Conservation (phyloP, 2,888 invertebrate genomes). For the Papilio demoleus region DNA sequence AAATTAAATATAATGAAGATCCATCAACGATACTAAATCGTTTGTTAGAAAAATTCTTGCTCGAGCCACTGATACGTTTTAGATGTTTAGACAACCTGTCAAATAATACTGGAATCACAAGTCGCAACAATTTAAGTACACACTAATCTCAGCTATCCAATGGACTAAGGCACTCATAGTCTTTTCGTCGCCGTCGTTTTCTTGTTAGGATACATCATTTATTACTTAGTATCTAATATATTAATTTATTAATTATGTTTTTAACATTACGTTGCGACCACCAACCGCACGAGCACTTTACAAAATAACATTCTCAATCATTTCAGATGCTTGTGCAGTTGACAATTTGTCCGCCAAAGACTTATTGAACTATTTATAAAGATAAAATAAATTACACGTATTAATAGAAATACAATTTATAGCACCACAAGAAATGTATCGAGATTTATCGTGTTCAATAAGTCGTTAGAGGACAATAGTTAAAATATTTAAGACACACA, state of each 20-base stretch:
- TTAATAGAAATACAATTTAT: conserved; percentile 44
- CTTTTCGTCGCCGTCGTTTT: conserved; percentile 62
- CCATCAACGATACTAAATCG: too few relatives aligned
- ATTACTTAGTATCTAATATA: conserved; percentile 70
- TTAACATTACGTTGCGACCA: conserved; percentile 62
- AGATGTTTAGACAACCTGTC: conserved; percentile 44
- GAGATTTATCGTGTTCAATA: conserved; percentile 50
- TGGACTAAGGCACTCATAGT: conserved; percentile 64
- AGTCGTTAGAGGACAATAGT: conserved; percentile 63
- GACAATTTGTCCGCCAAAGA: conserved; percentile 18
- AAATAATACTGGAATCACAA: conserved; percentile 60
- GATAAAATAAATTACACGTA: conserved; percentile 36
- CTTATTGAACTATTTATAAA: conserved; percentile 32
- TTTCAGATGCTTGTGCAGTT: conserved; percentile 33
- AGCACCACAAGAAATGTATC: conserved; percentile 51
- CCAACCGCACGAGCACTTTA: conserved; percentile 64
- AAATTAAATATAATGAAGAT: too few relatives aligned
- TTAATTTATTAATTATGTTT: conserved; percentile 74
- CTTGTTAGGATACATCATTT: conserved; percentile 71
- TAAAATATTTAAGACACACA: conserved; percentile 68
- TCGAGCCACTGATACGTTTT: conserved; percentile 3
- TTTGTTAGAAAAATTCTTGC: too few relatives aligned
- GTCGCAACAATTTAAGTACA: conserved; percentile 60
- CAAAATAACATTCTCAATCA: conserved; percentile 16
- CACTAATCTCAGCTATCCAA: conserved; percentile 56